These are phyloP conservation scores for Ancistrus triradiatus DNA, from an alignment of 2,113 vertebrate species.

Conservation along the genomic window DNA sequence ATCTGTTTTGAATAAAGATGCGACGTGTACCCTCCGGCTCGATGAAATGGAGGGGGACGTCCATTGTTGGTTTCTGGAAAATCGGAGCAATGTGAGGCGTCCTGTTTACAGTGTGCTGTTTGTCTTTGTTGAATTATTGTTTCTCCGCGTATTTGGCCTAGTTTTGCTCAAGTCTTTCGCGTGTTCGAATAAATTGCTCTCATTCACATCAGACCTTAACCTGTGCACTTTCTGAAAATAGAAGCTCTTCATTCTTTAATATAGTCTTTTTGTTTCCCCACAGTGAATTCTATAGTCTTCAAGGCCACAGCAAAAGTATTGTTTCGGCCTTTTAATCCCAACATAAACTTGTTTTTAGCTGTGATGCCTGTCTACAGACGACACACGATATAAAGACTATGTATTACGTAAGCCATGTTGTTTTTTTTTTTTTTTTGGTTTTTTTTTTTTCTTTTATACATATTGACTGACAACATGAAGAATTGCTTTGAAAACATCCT, in stretches of 20 bases:
- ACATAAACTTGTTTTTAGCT: neutral
- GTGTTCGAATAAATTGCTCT: conserved; percentile 43
- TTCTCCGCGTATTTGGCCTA: conserved; percentile 35
- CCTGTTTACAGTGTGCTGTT: conserved; percentile 25
- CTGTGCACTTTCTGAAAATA: conserved; percentile 21
- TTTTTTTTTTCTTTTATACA: conserved; percentile 3
- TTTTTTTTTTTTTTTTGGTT: conserved; percentile 13
- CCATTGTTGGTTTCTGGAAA: conserved; percentile 30
- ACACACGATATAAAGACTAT: neutral
- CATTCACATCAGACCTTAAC: conserved; percentile 27
- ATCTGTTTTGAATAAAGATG: conserved; percentile 51
- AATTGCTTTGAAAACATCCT: conserved; percentile 36
- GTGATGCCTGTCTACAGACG: neutral
- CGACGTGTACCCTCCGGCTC: conserved; percentile 40
- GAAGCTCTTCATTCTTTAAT: conserved; percentile 33
- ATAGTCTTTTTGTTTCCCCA: conserved; percentile 35
- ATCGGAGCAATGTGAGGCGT: conserved; percentile 21
- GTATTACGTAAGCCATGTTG: conserved; percentile 13
- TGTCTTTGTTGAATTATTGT: conserved; percentile 23
- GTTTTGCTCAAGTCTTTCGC: conserved; percentile 31
- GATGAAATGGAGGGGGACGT: conserved; percentile 36
- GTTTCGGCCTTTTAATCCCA: conserved; percentile 19
- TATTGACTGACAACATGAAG: conserved; percentile 22
- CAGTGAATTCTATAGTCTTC: conserved; percentile 11
- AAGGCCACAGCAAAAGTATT: conserved; percentile 3